These are phyloP conservation scores for Danio choprae DNA, from an alignment of 2,797 vertebrate species.

Conservation along the genomic window DNA sequence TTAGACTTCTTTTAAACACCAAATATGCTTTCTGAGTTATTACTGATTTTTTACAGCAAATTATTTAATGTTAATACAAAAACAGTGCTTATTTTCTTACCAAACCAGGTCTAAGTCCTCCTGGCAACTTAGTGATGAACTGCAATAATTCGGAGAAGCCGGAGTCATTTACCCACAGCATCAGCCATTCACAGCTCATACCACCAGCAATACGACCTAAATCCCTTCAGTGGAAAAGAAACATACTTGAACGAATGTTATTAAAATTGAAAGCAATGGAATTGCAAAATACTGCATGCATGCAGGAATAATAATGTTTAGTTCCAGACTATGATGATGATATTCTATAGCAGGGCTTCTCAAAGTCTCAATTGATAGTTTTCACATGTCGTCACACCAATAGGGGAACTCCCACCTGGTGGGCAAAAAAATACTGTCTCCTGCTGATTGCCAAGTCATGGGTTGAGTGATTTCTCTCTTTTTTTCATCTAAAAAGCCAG, in stretches of 20 bases:
- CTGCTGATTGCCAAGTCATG: too few relatives aligned
- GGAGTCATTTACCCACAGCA: conserved; percentile 76
- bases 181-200: conserved; percentile 83
- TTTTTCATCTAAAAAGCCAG: too few relatives aligned
- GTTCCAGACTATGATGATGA: background rate
- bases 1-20: too few relatives aligned
- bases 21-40: background rate
- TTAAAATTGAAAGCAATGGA: background rate
- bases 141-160: conserved; percentile 81
- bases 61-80: background rate
- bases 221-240: conserved; percentile 69
- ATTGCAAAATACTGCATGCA: background rate
- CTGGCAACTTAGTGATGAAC: conserved; percentile 79
- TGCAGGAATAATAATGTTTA: background rate
- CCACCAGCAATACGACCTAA: conserved; percentile 84
- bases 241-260: background rate
- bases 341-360: background rate
- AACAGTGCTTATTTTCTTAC: conserved; percentile 71
- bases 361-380: too few relatives aligned
- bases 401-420: too few relatives aligned
- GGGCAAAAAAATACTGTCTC: too few relatives aligned
- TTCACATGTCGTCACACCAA: too few relatives aligned
- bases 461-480: too few relatives aligned
- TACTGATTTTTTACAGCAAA: conserved; percentile 9
- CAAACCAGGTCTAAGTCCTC: conserved; percentile 81